Percentiles rank a stretch among this genome's conserved stretches.
phyloP scores from a whole-genome alignment of 2,797 vertebrate species.

The Lagorchestes hirsutus region DNA sequence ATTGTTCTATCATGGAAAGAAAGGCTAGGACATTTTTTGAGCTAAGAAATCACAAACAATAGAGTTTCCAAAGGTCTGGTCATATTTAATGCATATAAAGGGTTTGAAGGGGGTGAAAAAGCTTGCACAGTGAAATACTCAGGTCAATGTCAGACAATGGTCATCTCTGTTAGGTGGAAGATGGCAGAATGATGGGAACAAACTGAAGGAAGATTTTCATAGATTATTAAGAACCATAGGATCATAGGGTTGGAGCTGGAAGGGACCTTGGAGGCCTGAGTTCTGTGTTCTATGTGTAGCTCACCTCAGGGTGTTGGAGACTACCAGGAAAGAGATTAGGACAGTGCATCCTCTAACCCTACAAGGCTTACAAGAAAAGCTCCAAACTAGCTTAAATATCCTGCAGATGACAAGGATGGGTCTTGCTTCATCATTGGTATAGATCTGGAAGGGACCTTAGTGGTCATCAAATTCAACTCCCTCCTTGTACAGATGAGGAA shows the following conservation, averaged over 20 bases:
- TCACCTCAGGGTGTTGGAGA: not conserved
- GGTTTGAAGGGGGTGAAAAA: not conserved
- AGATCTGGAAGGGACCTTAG: not conserved
- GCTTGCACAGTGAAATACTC: not conserved
- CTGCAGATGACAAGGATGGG: not conserved
- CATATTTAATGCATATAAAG: constrained; percentile 3
- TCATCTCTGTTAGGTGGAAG: not conserved
- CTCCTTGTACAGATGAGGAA: not conserved
- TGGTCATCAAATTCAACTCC: not conserved
- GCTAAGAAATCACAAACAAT: not conserved
- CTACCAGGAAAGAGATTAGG: not conserved
- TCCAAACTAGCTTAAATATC: not conserved
- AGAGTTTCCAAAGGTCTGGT: not conserved
- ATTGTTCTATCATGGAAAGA: not conserved
- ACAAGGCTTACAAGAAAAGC: not conserved
- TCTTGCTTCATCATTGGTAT: not conserved
- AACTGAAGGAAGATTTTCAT: not conserved
- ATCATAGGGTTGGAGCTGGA: not conserved
- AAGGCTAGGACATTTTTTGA: not conserved
- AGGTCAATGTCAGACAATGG: not conserved
- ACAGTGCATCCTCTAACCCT: not conserved
- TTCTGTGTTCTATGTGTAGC: not conserved
- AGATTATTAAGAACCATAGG: not conserved
- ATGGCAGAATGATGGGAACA: not conserved
- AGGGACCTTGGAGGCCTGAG: not conserved